Conservation (phyloP, 2,888 invertebrate genomes). For the Branchipolynoe longqiensis region DNA sequence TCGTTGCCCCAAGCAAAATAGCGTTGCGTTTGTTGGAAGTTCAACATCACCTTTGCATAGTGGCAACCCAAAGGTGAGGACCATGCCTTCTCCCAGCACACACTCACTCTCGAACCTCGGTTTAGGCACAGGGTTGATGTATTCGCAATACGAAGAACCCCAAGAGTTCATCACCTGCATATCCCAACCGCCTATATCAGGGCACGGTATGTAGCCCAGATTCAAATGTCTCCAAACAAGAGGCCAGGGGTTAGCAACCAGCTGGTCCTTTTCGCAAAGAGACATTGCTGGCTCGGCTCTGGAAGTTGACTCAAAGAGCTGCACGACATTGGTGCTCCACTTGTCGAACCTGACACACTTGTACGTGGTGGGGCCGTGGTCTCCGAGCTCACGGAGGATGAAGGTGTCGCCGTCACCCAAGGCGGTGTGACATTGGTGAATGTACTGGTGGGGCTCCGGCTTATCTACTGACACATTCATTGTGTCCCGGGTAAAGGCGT, state of each 20-base stretch:
- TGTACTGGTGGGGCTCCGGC: not conserved
- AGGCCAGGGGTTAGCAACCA: slow-evolving; percentile 10
- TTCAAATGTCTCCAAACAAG: slow-evolving; percentile 8
- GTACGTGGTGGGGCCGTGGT: not conserved
- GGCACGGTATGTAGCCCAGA: slow-evolving; percentile 23
- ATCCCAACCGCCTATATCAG: slow-evolving; percentile 23
- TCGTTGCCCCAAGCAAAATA: not conserved
- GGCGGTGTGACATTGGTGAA: not conserved
- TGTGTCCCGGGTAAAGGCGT: not conserved
- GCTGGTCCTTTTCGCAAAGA: not conserved
- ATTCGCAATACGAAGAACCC: not conserved
- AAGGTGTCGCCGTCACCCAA: not conserved
- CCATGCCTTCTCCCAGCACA: slow-evolving; percentile 19
- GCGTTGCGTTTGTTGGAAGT: not conserved
- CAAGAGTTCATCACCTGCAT: slow-evolving; percentile 12
- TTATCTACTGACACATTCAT: slow-evolving; percentile 3
- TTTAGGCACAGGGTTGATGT: slow-evolving; percentile 1
- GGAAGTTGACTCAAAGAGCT: not conserved
- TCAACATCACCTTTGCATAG: slow-evolving; percentile 28
- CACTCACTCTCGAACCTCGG: slow-evolving; percentile 36
- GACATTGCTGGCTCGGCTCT: not conserved
- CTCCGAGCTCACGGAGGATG: not conserved
- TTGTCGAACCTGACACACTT: slow-evolving; percentile 11
- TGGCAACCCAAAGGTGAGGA: not conserved
- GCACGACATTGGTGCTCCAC: slow-evolving; percentile 23